Conservation (phyloP, 2,113 vertebrate genomes). For the Callithrix jacchus region DNA sequence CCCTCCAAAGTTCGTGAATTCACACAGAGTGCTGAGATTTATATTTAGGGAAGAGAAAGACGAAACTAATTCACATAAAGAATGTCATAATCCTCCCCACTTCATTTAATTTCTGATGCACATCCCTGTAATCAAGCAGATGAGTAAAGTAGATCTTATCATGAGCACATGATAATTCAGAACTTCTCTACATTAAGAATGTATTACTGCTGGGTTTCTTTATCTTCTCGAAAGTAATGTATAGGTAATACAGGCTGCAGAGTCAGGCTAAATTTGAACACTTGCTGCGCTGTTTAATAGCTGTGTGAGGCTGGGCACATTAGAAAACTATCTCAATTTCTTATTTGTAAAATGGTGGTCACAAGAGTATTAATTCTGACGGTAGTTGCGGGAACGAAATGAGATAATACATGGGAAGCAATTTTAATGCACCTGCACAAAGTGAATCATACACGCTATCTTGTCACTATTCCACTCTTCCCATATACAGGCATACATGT, state of each 20-base stretch:
- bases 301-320: not conserved
- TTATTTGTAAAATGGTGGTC: not conserved
- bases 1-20: not conserved
- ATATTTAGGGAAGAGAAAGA: not conserved
- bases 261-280: not conserved
- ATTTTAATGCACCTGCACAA: not conserved
- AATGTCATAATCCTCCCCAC: not conserved
- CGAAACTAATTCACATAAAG: not conserved
- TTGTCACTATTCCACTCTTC: not conserved
- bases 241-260: not conserved
- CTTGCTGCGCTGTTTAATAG: not conserved
- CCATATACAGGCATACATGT: not conserved
- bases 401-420: not conserved
- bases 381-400: not conserved
- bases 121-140: not conserved
- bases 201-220: not conserved
- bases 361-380: not conserved
- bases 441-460: too few relatives aligned
- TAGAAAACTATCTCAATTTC: not conserved
- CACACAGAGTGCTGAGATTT: not conserved
- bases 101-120: not conserved
- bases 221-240: not conserved
- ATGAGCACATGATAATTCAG: too few relatives aligned
- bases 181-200: too few relatives aligned
- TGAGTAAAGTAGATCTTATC: not conserved